Evolutionary conservation across 1,140 invertebrate species (phyloP).

Genomic region (Bombus superbus): DNA sequence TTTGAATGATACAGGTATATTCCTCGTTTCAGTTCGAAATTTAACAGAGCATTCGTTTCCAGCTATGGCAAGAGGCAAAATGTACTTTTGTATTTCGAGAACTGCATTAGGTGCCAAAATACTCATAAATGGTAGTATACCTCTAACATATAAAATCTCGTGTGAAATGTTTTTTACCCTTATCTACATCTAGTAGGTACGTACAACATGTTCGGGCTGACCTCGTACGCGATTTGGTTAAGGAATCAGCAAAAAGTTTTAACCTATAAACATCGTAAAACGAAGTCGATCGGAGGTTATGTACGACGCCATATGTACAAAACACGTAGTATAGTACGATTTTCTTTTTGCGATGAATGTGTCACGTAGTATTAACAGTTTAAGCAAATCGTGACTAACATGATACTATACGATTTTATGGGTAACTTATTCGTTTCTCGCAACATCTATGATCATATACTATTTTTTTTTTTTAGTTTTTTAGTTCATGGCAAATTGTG

Average conservation of each 20-base stretch:
- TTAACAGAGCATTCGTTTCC: neutral
- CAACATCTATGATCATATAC: constrained; percentile 14
- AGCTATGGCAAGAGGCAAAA: neutral
- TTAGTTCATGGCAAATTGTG: neutral
- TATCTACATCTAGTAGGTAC: too few species aligned
- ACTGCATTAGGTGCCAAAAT: neutral
- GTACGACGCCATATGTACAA: neutral
- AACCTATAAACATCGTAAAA: neutral
- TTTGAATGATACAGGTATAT: too few species aligned
- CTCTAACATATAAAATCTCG: neutral
- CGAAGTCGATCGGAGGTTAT: neutral
- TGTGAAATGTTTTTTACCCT: neutral
- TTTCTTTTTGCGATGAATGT: neutral
- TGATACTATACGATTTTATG: neutral
- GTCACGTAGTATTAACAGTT: too few species aligned
- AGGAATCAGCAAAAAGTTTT: too few species aligned
- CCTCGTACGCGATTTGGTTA: neutral
- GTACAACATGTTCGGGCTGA: neutral
- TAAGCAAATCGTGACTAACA: neutral
- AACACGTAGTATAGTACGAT: neutral
- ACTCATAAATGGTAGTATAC: neutral
- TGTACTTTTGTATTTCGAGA: neutral
- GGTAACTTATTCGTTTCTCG: neutral
- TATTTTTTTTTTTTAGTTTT: too few species aligned
- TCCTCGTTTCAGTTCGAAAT: neutral